Percentiles rank a stretch among this genome's conserved stretches.
These are phyloP conservation scores for Regulus satrapa DNA, from an alignment of 2,113 vertebrate genomes.

Conservation along the genomic window DNA sequence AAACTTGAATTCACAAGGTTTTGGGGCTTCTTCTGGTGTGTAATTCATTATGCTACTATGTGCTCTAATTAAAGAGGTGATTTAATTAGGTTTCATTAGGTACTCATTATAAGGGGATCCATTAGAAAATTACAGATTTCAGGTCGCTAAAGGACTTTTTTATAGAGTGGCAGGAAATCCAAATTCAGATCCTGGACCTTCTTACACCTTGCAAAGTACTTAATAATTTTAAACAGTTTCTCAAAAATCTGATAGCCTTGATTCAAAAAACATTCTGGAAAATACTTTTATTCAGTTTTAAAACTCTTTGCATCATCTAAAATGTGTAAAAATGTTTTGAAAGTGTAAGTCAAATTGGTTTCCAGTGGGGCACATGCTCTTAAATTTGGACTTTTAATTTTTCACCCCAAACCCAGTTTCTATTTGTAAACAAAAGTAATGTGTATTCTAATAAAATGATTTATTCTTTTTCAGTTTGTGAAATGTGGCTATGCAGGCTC, in stretches of 20 bases:
- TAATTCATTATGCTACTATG: not conserved
- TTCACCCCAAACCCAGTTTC: not conserved
- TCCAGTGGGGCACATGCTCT: not conserved
- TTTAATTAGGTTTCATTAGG: not conserved
- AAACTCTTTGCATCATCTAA: not conserved
- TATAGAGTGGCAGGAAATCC: not conserved
- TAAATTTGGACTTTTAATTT: not conserved
- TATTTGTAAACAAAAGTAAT: not conserved
- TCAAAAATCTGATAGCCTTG: not conserved
- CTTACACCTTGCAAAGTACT: not conserved
- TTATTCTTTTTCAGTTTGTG: constrained; percentile 86
- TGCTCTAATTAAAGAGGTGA: not conserved
- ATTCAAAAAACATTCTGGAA: not conserved
- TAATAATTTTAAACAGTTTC: not conserved
- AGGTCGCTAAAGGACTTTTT: not conserved
- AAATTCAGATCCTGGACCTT: not conserved
- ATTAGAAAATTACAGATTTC: not conserved
- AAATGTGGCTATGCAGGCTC: constrained; percentile 98
- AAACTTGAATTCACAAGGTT: not conserved
- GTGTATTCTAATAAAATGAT: not conserved
- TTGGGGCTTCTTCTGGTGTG: not conserved
- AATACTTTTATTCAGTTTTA: not conserved
- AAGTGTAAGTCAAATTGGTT: not conserved
- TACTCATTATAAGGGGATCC: not conserved
- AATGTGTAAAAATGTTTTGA: not conserved